Evolutionary conservation across 2,888 invertebrate genomes (phyloP), one percentile per base, ranked within the genome.

Genomic region (Hemicrepidius hirtus): DNA sequence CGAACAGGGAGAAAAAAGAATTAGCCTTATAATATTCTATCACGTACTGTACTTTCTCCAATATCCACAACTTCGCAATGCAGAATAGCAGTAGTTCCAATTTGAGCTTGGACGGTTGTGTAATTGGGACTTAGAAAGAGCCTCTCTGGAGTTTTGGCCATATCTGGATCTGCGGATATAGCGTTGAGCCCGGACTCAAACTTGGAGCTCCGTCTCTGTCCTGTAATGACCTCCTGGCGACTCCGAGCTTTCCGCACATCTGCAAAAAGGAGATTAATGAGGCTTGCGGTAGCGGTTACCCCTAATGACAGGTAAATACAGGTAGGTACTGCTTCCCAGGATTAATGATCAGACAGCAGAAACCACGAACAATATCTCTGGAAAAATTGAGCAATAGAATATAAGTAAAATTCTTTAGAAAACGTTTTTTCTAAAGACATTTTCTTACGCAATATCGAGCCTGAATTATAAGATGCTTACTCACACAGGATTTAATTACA

Each of bases 21-120:
- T 40, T 40, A 40, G 13, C n/a, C 2, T 40, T 40, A 6, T 40
- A 13, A 13, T 3, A 13, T n/a, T 40, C 2, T 13, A 13, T 40
- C 40, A 86, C 89, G 88, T 83, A 91, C 91, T 86, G 90, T 91
- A 78, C 90, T 90, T 82, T 90, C 90, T 41, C 90, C 90, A 60
- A 91, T 89, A 79, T 91, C 91, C 78, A 89, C 89, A 82, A 91
- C 90, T 88, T 91, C 90, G 83, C 91, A 91, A 80, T 91, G 91
- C 67, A 91, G 82, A 77, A 90, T 86, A 28, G 90, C 90, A 12
- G 90, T 91, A 7, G 90, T 90, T 65, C 91, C 90, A 79, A 90
- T 90, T 85, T 91, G 91, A 71, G 90, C 91, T 84, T 90, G 87
- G 76, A 91, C 90, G 74, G 89, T 88, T n/a, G 90, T 90, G 85